These are phyloP conservation scores for Drosophila insularis DNA, from an alignment of 1,140 invertebrate genomes.

Conservation along the genomic window DNA sequence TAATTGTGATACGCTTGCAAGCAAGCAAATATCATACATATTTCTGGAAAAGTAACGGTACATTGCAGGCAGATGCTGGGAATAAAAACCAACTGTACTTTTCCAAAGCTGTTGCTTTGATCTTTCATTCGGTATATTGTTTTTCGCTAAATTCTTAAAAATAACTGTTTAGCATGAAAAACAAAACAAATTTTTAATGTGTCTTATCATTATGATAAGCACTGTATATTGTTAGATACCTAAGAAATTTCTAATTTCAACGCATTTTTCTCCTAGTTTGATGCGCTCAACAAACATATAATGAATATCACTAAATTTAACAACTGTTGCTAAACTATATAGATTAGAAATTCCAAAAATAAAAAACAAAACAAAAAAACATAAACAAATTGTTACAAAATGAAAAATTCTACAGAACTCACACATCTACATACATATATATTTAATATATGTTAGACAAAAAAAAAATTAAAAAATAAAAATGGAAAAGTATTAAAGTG, in stretches of 20 bases:
- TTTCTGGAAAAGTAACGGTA: no score
- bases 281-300: conserved; percentile 49
- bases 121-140: no score
- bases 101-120: no score
- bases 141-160: no score
- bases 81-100: no score
- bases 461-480: conserved; percentile 26
- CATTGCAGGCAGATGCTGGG: no score
- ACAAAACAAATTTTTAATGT: no score
- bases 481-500: conserved; percentile 74
- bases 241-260: conserved; percentile 30
- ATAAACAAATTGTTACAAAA: conserved; percentile 38
- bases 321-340: conserved; percentile 37
- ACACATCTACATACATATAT: conserved; percentile 26
- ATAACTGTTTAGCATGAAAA: no score
- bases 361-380: neutral
- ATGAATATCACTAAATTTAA: conserved; percentile 48
- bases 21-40: no score
- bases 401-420: conserved; percentile 11
- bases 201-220: no score
- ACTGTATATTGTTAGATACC: conserved; percentile 30
- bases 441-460: conserved; percentile 38
- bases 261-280: conserved; percentile 35
- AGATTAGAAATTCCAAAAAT: neutral
- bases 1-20: no score